Evolutionary conservation across 2,888 invertebrate species (phyloP).

Genomic region (Chironomus tentans): DNA sequence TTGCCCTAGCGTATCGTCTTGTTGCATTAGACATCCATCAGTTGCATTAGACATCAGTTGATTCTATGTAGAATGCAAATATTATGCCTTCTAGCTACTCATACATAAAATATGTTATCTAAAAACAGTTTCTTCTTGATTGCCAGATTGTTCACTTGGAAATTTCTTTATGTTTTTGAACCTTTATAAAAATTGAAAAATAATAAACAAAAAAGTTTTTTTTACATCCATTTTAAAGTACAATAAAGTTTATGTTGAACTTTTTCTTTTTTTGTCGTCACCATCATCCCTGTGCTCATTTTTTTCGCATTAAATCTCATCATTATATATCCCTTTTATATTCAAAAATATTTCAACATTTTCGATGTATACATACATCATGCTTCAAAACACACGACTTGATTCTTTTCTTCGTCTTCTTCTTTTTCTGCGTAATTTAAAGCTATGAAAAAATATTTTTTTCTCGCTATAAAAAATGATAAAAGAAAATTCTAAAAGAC

Average conservation of each 20-base stretch:
- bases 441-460: too few relatives aligned
- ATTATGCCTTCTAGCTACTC: neutral
- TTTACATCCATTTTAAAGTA: too few relatives aligned
- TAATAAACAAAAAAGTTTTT: neutral
- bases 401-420: neutral
- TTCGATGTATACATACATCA: neutral
- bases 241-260: too few relatives aligned
- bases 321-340: neutral
- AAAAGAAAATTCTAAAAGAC: too few relatives aligned
- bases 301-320: neutral
- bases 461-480: too few relatives aligned
- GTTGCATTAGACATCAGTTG: too few relatives aligned
- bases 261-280: neutral
- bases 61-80: too few relatives aligned
- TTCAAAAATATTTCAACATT: too few relatives aligned
- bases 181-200: neutral
- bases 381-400: neutral
- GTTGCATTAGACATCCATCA: too few relatives aligned
- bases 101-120: neutral
- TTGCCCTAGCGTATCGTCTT: too few relatives aligned
- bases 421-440: too few relatives aligned
- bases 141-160: neutral
- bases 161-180: neutral
- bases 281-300: neutral
- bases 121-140: neutral